phyloP scores from a whole-genome alignment of 2,888 invertebrate species.

The Hesperia comma region DNA sequence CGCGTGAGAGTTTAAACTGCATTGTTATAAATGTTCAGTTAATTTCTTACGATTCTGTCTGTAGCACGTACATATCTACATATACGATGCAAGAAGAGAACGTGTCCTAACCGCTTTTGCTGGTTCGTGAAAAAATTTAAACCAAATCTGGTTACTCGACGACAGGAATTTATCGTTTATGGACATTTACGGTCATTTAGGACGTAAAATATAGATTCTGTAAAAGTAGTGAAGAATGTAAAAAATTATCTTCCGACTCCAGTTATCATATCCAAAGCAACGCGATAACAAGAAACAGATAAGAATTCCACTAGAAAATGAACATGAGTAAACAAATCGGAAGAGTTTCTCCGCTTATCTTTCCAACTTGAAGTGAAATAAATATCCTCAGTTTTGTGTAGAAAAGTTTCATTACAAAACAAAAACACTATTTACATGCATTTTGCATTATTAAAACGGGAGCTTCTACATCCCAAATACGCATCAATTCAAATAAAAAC shows the following conservation, averaged over 20 bases:
- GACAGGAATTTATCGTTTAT: conserved; percentile 25
- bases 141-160: conserved; percentile 40
- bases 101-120: conserved; percentile 80
- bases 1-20: conserved; percentile 60
- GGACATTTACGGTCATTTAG: too few species aligned
- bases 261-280: conserved; percentile 49
- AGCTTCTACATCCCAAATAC: background rate
- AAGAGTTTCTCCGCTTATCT: background rate
- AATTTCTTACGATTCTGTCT: conserved; percentile 57
- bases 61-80: too few species aligned
- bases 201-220: conserved; percentile 9
- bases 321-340: conserved; percentile 52
- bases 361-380: background rate
- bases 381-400: background rate
- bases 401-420: background rate
- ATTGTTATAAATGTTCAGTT: conserved; percentile 50
- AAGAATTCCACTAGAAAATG: conserved; percentile 60
- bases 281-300: conserved; percentile 63
- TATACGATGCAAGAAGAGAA: conserved; percentile 73
- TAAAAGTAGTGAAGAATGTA: conserved; percentile 20
- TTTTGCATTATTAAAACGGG: background rate
- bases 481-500: conserved; percentile 7
- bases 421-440: background rate
- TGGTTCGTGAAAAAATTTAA: conserved; percentile 66
- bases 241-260: conserved; percentile 47